Evolutionary conservation across 2,888 invertebrate genomes (phyloP).

Genomic region (Parelbella ahira): DNA sequence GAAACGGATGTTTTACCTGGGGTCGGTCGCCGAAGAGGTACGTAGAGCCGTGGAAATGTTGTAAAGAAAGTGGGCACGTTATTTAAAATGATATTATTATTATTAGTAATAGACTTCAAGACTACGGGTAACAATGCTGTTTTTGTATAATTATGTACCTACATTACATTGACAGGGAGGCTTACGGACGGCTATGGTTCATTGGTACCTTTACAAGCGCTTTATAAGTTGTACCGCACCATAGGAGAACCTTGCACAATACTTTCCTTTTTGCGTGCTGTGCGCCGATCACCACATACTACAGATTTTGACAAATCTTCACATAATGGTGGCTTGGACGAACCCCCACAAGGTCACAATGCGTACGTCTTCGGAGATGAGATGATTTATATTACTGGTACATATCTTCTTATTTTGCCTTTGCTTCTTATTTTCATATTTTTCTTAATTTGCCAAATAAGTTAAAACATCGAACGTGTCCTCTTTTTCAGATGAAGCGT

Average conservation of each 20-base stretch:
- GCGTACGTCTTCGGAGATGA: conserved; percentile 58
- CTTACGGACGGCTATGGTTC: conserved; percentile 52
- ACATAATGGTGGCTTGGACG: conserved; percentile 38
- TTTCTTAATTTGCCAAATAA: too few species aligned
- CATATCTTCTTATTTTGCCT: conserved; percentile 11
- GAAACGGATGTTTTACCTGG: conserved; percentile 67
- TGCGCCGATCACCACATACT: conserved; percentile 46
- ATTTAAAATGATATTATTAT: too few species aligned
- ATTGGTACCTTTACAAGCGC: conserved; percentile 61
- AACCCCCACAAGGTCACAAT: conserved; percentile 50
- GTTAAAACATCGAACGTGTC: too few species aligned
- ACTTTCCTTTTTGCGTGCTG: conserved; percentile 54
- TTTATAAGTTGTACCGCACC: conserved; percentile 63
- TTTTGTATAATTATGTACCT: too few species aligned
- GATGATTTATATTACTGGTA: conserved; percentile 53
- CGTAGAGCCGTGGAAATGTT: too few species aligned
- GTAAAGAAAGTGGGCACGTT: too few species aligned
- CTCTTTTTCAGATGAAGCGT: conserved; percentile 12
- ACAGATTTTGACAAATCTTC: conserved; percentile 32
- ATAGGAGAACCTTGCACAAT: conserved; percentile 73
- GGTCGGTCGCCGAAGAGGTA: conserved; percentile 62
- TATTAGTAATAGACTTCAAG: too few species aligned
- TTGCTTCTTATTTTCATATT: too few species aligned
- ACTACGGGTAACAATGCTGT: too few species aligned
- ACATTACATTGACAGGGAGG: conserved; percentile 47